Evolutionary conservation across 2,797 vertebrate genomes (phyloP).

Genomic region (Muscicapa comitata): DNA sequence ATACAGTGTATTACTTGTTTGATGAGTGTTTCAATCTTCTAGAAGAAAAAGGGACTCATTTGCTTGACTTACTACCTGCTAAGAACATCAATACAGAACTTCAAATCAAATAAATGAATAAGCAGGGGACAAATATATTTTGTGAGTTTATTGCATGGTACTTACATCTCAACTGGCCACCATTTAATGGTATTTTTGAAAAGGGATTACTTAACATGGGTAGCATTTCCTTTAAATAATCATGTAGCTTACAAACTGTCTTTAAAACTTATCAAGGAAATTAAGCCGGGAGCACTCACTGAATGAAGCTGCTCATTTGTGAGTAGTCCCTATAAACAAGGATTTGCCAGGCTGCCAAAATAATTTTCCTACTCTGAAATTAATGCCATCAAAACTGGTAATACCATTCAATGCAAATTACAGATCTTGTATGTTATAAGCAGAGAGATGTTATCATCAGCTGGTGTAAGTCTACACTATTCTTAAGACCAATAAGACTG

Average conservation of each 20-base stretch:
- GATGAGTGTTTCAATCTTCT: constrained; percentile 9
- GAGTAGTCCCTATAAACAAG: not conserved
- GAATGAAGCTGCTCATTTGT: not conserved
- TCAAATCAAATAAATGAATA: constrained; percentile 24
- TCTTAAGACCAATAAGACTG: not conserved
- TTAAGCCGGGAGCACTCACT: not conserved
- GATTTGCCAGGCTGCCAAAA: not conserved
- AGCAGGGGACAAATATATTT: constrained; percentile 26
- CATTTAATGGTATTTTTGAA: not conserved
- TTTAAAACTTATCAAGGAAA: not conserved
- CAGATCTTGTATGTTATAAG: not conserved
- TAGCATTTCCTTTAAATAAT: not conserved
- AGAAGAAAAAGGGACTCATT: constrained; percentile 10
- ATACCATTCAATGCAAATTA: not conserved
- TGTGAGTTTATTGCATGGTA: constrained; percentile 27
- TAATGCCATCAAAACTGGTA: not conserved
- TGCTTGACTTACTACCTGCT: constrained; percentile 36
- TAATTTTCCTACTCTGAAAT: not conserved
- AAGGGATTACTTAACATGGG: not conserved
- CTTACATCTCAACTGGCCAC: constrained; percentile 37
- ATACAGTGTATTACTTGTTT: not conserved
- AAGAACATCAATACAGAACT: not conserved
- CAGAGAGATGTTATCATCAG: not conserved
- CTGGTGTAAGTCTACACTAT: not conserved
- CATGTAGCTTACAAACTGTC: not conserved